Evolutionary conservation across 2,113 vertebrate species (phyloP).

Genomic region (Epinephelus fuscoguttatus): DNA sequence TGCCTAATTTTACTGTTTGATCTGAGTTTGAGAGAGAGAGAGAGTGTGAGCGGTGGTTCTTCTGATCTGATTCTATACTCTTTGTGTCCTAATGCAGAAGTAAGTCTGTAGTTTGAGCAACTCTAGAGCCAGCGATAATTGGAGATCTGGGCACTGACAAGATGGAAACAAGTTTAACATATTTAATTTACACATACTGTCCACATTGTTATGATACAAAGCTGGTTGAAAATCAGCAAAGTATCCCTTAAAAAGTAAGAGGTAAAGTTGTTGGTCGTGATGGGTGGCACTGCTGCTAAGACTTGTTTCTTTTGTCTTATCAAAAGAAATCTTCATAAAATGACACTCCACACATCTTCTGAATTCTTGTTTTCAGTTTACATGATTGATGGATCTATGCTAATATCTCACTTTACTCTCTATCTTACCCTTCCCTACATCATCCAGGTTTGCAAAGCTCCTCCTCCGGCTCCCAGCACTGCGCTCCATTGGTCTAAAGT

Average conservation of each 20-base stretch:
- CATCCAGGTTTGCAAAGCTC: constrained; percentile 92
- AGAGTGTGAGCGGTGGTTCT: no score
- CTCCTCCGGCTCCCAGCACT: constrained; percentile 92
- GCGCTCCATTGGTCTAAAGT: constrained; percentile 93
- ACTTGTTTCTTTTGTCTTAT: neutral
- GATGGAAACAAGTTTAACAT: no score
- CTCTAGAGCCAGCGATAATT: no score
- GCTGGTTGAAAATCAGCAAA: no score
- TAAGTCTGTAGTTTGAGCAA: no score
- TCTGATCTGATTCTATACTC: no score
- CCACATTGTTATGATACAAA: no score
- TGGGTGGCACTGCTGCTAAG: neutral
- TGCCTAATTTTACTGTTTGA: no score
- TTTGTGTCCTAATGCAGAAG: no score
- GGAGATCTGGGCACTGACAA: no score
- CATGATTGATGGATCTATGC: neutral
- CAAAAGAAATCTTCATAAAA: neutral
- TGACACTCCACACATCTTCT: neutral
- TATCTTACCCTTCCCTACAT: neutral
- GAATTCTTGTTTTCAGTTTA: neutral
- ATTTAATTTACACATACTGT: no score
- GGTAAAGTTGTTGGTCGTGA: neutral
- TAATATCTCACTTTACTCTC: neutral
- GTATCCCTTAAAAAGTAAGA: neutral
- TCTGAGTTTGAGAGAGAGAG: no score